Base-by-base conservation (phyloP, 2,888 invertebrate species). In the Hydrotaea diabolus region DNA sequence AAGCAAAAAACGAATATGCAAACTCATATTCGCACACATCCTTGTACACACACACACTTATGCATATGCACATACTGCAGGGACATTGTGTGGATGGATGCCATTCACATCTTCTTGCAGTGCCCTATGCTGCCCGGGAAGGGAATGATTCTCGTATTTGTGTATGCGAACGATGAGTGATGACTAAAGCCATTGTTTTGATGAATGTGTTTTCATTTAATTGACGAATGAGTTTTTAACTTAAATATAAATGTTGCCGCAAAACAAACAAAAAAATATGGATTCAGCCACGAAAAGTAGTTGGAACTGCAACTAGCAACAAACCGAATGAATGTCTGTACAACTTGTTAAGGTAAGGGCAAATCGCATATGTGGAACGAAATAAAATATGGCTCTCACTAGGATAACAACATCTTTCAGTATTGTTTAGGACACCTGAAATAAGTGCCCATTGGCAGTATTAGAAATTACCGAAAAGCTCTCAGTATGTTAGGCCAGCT, bases 151-250 rank as follows among this genome's bases (percentile, higher is more conserved):
- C 62, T 62, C 31, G 31, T 62, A 62, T 62, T 62, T 62, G 2
- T 62, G 83, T 39, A 83, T 62, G 72, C 77, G 79, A 77, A 80
- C 77, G 85, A 82, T 82, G 85, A 85, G 85, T 80, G 85, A 85
- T 82, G 82, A 81, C 75, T 79, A 77, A 80, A 77, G 77, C 87
- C 87, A 89, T 88, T 89, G 88, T 89, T 89, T 89, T 90, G 91
- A 90, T 90, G 90, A 90, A 90, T 90, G 90, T 85, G 87, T 87
- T 88, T 88, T 88, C 85, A 89, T 90, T 90, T 90, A 91, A 91
- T 90, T 90, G 90, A 90, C 89, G 90, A 89, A 90, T 91, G 90
- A 86, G 88, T 87, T 90, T 91, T 89, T 89, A 90, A 91, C 89
- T 85, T 80, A 82, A 80, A 85, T 80, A 80, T 82, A 85, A 82